phyloP scores from a whole-genome alignment of 2,888 invertebrate species.

The Ectemnius cavifrons region DNA sequence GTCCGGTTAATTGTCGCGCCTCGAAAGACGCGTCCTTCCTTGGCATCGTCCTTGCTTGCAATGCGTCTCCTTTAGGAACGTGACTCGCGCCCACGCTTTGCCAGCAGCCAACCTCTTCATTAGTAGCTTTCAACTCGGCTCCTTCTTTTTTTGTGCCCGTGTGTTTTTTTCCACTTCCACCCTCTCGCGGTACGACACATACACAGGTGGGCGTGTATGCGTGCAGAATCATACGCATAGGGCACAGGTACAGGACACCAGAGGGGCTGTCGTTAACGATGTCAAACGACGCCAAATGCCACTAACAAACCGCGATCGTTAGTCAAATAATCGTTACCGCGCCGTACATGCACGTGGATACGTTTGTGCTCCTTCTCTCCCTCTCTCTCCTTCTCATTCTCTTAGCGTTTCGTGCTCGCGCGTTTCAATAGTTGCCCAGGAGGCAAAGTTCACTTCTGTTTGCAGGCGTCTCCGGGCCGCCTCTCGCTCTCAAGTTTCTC shows the following conservation, averaged over 20 bases:
- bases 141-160: not conserved
- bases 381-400: too few species aligned
- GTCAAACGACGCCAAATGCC: not conserved
- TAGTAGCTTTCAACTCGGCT: not conserved
- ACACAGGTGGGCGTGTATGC: too few species aligned
- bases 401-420: too few species aligned
- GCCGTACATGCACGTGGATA: too few species aligned
- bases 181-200: not conserved
- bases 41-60: not conserved
- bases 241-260: too few species aligned
- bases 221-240: too few species aligned
- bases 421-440: too few species aligned
- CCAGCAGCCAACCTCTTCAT: not conserved
- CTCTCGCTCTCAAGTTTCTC: too few species aligned
- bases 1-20: not conserved
- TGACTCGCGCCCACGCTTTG: not conserved
- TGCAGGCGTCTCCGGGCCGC: too few species aligned
- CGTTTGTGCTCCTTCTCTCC: too few species aligned
- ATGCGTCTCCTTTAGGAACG: not conserved
- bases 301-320: conserved; percentile 7
- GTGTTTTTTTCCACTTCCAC: not conserved
- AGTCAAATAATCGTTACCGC: not conserved
- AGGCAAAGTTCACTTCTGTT: too few species aligned
- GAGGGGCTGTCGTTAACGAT: too few species aligned
- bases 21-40: not conserved